Conservation (phyloP, 2,888 invertebrate species). For the Unio pictorum region DNA sequence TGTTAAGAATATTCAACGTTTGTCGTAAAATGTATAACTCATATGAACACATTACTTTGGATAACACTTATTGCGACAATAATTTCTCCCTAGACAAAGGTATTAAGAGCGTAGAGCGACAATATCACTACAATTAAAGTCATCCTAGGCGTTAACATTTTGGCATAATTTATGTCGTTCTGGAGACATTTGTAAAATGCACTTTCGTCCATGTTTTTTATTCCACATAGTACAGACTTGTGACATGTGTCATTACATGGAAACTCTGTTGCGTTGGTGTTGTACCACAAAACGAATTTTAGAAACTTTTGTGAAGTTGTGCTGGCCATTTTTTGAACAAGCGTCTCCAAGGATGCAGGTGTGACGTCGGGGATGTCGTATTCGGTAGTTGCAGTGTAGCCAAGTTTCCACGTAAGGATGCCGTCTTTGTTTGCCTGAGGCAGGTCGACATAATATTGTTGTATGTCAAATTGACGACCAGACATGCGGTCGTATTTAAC, state of each 20-base stretch:
- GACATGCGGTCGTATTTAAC: slow-evolving; percentile 86
- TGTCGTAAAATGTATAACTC: too few relatives aligned
- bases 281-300: slow-evolving; percentile 29
- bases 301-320: slow-evolving; percentile 14
- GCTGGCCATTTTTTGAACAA: slow-evolving; percentile 65
- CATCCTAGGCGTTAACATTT: too few relatives aligned
- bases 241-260: slow-evolving; percentile 17
- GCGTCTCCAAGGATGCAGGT: slow-evolving; percentile 82
- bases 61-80: too few relatives aligned
- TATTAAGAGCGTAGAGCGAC: too few relatives aligned
- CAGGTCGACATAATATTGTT: slow-evolving; percentile 90
- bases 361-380: slow-evolving; percentile 86
- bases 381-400: slow-evolving; percentile 86
- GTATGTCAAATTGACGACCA: slow-evolving; percentile 86
- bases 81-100: too few relatives aligned
- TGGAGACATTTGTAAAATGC: too few relatives aligned
- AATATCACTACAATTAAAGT: too few relatives aligned
- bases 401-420: slow-evolving; percentile 84
- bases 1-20: too few relatives aligned
- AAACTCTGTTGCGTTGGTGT: slow-evolving; percentile 11
- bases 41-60: too few relatives aligned
- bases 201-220: slow-evolving; percentile 8
- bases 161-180: too few relatives aligned
- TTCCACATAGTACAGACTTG: slow-evolving; percentile 18
- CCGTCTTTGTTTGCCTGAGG: slow-evolving; percentile 76